Conservation (phyloP, 2,888 invertebrate genomes). For the Hyposoter dolosus region DNA sequence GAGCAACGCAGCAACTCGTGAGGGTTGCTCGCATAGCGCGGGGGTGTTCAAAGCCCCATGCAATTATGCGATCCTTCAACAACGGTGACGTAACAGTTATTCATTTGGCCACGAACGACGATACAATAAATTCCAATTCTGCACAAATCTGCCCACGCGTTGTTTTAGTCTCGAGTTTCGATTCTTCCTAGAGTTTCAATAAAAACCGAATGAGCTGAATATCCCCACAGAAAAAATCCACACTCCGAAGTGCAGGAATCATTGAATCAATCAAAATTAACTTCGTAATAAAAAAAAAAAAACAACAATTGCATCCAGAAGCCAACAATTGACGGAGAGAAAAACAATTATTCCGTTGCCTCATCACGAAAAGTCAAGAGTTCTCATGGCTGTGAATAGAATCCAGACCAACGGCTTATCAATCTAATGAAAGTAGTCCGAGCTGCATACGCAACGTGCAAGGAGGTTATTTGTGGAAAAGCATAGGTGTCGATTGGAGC, state of each 20-base stretch:
- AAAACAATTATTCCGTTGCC: neutral
- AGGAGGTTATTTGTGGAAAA: neutral
- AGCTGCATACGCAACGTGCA: neutral
- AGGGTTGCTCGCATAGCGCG: constrained; percentile 2
- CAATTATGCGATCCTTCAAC: constrained; percentile 18
- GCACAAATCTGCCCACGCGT: neutral
- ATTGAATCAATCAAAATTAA: too few species aligned
- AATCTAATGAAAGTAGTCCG: neutral
- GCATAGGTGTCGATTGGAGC: neutral
- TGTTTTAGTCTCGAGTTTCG: neutral
- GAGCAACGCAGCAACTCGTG: constrained; percentile 2
- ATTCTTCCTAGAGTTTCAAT: neutral
- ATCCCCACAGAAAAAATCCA: too few species aligned
- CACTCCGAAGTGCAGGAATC: too few species aligned
- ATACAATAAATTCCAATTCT: neutral
- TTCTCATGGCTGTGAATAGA: neutral
- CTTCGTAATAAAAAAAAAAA: too few species aligned
- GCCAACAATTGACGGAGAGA: neutral
- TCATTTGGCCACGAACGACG: neutral
- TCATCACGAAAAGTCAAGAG: neutral
- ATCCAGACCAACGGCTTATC: neutral
- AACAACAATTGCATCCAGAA: too few species aligned
- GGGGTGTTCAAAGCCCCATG: constrained; percentile 1
- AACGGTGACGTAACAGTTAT: constrained; percentile 28
- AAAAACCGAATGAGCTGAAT: too few species aligned